phyloP scores from a whole-genome alignment of 2,888 invertebrate genomes.

The Lithophane socia region DNA sequence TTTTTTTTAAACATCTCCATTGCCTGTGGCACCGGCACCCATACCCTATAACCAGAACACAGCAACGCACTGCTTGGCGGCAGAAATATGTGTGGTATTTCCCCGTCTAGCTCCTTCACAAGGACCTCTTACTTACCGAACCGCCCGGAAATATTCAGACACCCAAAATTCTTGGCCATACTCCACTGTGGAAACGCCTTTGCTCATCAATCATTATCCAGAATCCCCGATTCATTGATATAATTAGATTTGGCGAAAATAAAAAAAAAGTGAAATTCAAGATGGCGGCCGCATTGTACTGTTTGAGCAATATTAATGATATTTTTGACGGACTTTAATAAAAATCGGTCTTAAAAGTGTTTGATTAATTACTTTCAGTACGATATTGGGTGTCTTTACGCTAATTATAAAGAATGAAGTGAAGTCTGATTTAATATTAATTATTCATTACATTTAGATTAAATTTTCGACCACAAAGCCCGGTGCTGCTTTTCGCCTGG shows the following conservation, averaged over 20 bases:
- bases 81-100: background rate
- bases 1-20: background rate
- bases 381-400: constrained; percentile 60
- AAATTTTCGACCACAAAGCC: constrained; percentile 28
- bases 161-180: background rate
- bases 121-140: background rate
- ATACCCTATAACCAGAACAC: background rate
- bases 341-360: constrained; percentile 47
- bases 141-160: background rate
- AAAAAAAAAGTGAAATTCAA: constrained; percentile 60
- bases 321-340: constrained; percentile 59
- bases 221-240: constrained; percentile 80
- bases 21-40: background rate
- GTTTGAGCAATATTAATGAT: constrained; percentile 65
- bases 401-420: constrained; percentile 56
- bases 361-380: constrained; percentile 61
- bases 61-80: background rate
- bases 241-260: constrained; percentile 78
- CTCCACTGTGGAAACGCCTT: constrained; percentile 44
- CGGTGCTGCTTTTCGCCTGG: background rate
- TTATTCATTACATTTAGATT: constrained; percentile 59
- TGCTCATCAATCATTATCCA: constrained; percentile 80
- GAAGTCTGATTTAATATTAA: constrained; percentile 39
- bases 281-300: constrained; percentile 53
- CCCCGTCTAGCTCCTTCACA: background rate